Percentiles rank a stretch among this genome's conserved stretches.
Conservation (phyloP, 2,113 vertebrate species). For the Tetraodon nigroviridis region DNA sequence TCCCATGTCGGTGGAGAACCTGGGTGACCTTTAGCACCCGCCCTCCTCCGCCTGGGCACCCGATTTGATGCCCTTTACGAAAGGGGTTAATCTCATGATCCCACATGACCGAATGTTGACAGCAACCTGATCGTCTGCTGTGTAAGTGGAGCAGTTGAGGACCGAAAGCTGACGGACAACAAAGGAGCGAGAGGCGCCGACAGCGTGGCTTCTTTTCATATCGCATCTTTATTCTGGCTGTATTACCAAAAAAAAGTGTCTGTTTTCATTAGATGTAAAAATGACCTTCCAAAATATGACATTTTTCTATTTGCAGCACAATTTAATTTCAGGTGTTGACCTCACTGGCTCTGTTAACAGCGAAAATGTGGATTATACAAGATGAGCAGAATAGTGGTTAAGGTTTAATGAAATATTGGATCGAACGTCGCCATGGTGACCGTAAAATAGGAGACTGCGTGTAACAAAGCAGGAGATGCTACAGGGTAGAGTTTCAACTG, state of each 20-base stretch:
- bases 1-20: too few relatives aligned
- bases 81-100: conserved; percentile 20
- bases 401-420: too few relatives aligned
- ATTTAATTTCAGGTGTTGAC: conserved; percentile 49
- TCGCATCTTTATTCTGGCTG: conserved; percentile 66
- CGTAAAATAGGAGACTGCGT: too few relatives aligned
- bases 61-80: neutral
- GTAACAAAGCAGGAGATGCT: too few relatives aligned
- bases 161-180: conserved; percentile 1
- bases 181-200: conserved; percentile 12
- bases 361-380: conserved; percentile 13
- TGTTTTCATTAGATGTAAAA: conserved; percentile 52
- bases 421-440: too few relatives aligned
- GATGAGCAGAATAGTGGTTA: conserved; percentile 12
- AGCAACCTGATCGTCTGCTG: neutral
- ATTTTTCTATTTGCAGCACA: conserved; percentile 62
- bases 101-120: neutral
- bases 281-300: conserved; percentile 35
- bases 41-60: too few relatives aligned
- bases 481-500: too few relatives aligned
- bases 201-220: conserved; percentile 33
- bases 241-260: conserved; percentile 61
- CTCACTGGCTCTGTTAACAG: conserved; percentile 47
- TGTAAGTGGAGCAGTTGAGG: conserved; percentile 12
- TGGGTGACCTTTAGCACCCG: too few relatives aligned